phyloP scores from a whole-genome alignment of 2,113 vertebrate genomes.

The Leuciscus idus region DNA sequence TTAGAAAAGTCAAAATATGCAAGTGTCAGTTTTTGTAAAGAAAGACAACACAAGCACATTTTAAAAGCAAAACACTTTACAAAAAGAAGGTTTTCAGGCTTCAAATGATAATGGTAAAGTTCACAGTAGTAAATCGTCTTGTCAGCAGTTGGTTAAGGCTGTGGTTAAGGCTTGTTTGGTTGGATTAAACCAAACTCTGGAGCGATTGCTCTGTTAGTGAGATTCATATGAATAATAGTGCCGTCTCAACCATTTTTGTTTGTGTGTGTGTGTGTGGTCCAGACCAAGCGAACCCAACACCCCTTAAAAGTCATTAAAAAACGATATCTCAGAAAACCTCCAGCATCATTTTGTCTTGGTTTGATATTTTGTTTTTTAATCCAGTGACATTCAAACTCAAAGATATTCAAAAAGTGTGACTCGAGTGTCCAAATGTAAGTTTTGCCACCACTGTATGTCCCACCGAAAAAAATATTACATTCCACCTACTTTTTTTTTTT shows the following conservation, averaged over 20 bases:
- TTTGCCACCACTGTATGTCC: constrained; percentile 62
- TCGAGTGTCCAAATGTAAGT: background rate
- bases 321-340: background rate
- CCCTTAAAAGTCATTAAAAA: background rate
- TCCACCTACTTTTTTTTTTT: constrained; percentile 73
- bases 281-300: too few relatives aligned
- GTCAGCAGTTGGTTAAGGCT: background rate
- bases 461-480: constrained; percentile 63
- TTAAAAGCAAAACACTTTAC: background rate
- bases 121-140: background rate
- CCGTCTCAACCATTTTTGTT: too few relatives aligned
- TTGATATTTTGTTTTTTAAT: background rate
- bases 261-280: too few relatives aligned
- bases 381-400: background rate
- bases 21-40: background rate
- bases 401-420: background rate
- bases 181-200: too few relatives aligned
- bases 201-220: too few relatives aligned
- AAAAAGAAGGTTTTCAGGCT: background rate
- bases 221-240: too few relatives aligned
- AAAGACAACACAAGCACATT: background rate
- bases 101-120: background rate
- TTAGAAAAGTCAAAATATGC: background rate
- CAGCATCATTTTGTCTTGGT: background rate
- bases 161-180: too few relatives aligned